Percentiles rank a stretch among this genome's conserved stretches.
Evolutionary conservation across 2,888 invertebrate species (phyloP).

Genomic region (Eupithecia subumbrata): DNA sequence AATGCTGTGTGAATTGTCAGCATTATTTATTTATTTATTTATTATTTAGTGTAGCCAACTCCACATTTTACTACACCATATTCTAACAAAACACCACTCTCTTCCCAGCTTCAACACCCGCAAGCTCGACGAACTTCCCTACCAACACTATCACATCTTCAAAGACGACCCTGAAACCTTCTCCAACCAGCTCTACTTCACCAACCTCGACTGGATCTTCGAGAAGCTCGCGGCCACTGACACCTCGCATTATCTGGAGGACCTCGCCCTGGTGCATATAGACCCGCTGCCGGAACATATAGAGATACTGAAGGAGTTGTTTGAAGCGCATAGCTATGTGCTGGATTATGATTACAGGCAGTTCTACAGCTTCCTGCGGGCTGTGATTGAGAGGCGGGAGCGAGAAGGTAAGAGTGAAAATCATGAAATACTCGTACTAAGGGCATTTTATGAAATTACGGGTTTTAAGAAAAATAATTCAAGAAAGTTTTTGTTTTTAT

Average conservation of each 20-base stretch:
- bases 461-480: too few species aligned
- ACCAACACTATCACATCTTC: constrained; percentile 87
- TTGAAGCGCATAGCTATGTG: constrained; percentile 88
- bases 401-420: constrained; percentile 52
- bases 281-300: constrained; percentile 80
- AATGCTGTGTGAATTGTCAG: too few species aligned
- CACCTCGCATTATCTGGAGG: constrained; percentile 90
- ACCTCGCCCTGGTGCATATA: constrained; percentile 85
- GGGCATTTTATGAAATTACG: too few species aligned
- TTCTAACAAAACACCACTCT: too few species aligned
- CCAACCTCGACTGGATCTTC: constrained; percentile 90
- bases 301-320: constrained; percentile 86
- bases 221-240: constrained; percentile 91
- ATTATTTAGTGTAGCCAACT: too few species aligned
- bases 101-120: constrained; percentile 88
- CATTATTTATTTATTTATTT: too few species aligned
- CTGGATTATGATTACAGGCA: constrained; percentile 93
- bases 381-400: constrained; percentile 69
- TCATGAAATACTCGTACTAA: too few species aligned
- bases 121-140: constrained; percentile 92
- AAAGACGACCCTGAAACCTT: constrained; percentile 82
- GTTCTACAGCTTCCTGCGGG: constrained; percentile 87
- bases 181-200: constrained; percentile 88
- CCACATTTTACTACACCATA: too few species aligned
- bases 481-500: too few species aligned